Base-by-base conservation (phyloP, 2,797 vertebrate species). In the Mastacembelus armatus region DNA sequence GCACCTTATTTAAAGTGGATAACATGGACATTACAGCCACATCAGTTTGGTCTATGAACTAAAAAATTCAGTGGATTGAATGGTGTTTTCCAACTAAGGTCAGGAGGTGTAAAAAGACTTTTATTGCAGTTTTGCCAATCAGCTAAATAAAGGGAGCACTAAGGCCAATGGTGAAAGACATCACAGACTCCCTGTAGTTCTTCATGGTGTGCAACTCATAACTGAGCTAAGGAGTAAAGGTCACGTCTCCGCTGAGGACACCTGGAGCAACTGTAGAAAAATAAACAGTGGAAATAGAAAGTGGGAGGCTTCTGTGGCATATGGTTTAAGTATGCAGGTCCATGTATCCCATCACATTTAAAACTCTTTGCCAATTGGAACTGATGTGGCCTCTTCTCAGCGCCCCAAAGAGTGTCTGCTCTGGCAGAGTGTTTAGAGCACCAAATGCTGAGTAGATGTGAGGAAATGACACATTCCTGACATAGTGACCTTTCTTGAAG, bases 241-340 rank as follows among this genome's bases (percentile, higher is more conserved):
- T 93, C 84, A 91, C 44, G 63, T 82, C 89, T 85, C 79, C 39
- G 32, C 51, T 80, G 85, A 83, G 42, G 49, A 74, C 74, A 78
- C 69, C 63, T 71, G 71, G 54, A 71, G 35, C 42, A 78, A 81
- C 66, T 64, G 64, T 32, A 74, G 77, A 79, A 91, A 90, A 92
- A 89, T 87, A 93, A 93, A 90, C 81, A 85, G 73, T 35, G 50
- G 71, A 62, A 72, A 70, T 22, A 50, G 36, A 65, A 58, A 74
- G 83, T 24, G 64, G 69, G 82, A 70, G 65, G 51, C 40, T 72
- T 74, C 35, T 72, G 68, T 70, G 48, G 56, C 22, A 54, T 9
- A 19, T 19, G 33, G 56, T 47, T 67, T 18, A 64, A 83, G 56
- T 42, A 71, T 78, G 78, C 30, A 33, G 66, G 49, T 69, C 68